Evolutionary conservation across 2,113 vertebrate genomes (phyloP), one percentile per base, ranked within the genome.

Genomic region (Loxodonta africana): DNA sequence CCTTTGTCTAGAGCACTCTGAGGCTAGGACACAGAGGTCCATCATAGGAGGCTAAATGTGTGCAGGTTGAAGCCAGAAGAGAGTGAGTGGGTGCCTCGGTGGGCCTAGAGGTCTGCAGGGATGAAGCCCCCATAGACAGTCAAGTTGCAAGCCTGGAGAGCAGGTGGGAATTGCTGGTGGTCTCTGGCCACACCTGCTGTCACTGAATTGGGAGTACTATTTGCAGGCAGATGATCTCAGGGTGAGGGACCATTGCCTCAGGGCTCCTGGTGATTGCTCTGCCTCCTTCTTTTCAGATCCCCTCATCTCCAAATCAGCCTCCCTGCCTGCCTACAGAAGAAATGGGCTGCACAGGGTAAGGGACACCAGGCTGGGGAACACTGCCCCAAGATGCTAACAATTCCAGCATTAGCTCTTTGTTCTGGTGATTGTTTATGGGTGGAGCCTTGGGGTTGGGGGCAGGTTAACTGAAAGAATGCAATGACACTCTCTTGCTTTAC

Each of bases 331-430:
- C 97, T 99, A 99, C 97, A 99, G 99, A 97, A 99, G 99, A 97
- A 99, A 99, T 0, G 99, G 99, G 93, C 98, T 99, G 81, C 99
- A 99, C 97, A 98, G 99, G 99, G 99, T 99, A 97, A 99, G 98
- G 77, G 63, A 28, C 33, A 1, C 86, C 86, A 11, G 5, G 11
- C 71, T 20, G 26, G 33, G 8, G 37, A 15, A n/a, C 89, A 3
- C 5, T 4, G 4, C 53, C 81, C 48, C 33, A 81, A 11, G 30
- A 21, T 15, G 46, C 18, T 78, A 44, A 69, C 23, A 14, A 2
- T 41, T 63, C n/a, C 65, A 76, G 18, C 41, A 4, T 48, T 33
- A 14, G n/a, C 48, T 65, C 3, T 2, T 11, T 85, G 51, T 73
- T n/a, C 9, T 33, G 53, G 5, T 15, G 26, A 69, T 2, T 6